phyloP scores from a whole-genome alignment of 1,140 invertebrate species.

The Ceratina japonica region DNA sequence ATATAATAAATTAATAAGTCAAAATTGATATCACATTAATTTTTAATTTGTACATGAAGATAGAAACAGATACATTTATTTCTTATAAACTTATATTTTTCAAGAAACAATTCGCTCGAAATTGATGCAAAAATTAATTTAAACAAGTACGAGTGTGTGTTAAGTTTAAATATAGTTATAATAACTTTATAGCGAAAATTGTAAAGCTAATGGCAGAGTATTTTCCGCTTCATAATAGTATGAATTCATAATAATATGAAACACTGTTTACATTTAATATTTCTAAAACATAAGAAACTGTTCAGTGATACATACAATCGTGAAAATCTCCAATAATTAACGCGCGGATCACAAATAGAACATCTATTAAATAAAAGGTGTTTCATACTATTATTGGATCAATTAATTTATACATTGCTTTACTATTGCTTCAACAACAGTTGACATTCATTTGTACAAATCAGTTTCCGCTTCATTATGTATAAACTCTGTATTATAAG shows the following conservation, averaged over 20 bases:
- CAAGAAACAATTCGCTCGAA: slow-evolving; percentile 8
- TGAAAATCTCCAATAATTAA: slow-evolving; percentile 3
- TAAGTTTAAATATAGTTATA: slow-evolving; percentile 11
- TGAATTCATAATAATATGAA: slow-evolving; percentile 32
- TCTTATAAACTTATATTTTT: slow-evolving; percentile 25
- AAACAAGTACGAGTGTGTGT: slow-evolving; percentile 14
- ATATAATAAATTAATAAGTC: slow-evolving; percentile 12
- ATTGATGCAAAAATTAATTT: slow-evolving; percentile 13
- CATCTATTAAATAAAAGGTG: slow-evolving; percentile 7
- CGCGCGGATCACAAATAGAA: slow-evolving; percentile 41
- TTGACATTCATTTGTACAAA: slow-evolving; percentile 33
- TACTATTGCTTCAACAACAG: slow-evolving; percentile 29
- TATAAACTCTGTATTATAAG: slow-evolving; percentile 49
- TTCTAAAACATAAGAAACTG: background rate
- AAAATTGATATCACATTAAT: slow-evolving; percentile 16
- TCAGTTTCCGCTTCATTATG: slow-evolving; percentile 5
- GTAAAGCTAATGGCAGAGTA: slow-evolving; percentile 37
- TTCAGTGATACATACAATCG: slow-evolving; percentile 1
- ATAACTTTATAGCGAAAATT: slow-evolving; percentile 15
- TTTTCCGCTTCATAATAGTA: slow-evolving; percentile 16
- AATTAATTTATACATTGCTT: slow-evolving; percentile 44
- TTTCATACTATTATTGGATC: slow-evolving; percentile 46
- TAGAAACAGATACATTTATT: slow-evolving; percentile 25
- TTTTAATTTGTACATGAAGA: slow-evolving; percentile 24
- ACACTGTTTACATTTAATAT: slow-evolving; percentile 10